Conservation (phyloP, 2,797 vertebrate genomes). For the Okamejei kenojei region DNA sequence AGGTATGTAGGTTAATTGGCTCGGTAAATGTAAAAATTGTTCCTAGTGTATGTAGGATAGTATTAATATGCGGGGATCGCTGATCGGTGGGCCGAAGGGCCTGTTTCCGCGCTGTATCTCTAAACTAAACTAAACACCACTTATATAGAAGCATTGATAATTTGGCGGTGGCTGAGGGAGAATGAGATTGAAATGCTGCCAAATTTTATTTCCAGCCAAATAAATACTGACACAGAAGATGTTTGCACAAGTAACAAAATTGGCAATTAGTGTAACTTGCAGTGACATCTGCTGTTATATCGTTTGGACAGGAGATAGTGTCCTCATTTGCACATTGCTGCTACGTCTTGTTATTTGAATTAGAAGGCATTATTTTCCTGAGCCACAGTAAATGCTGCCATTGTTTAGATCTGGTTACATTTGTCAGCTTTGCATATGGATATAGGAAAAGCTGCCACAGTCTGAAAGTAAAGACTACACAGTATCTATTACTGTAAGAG, state of each 20-base stretch:
- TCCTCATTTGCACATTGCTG: slow-evolving; percentile 18
- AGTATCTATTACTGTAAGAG: slow-evolving; percentile 11
- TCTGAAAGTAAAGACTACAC: background rate
- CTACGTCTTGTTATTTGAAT: slow-evolving; percentile 32
- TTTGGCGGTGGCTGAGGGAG: too few relatives aligned
- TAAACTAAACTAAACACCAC: background rate
- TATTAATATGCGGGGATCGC: too few relatives aligned
- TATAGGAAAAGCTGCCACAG: slow-evolving; percentile 22
- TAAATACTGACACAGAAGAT: background rate
- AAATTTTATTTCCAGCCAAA: background rate
- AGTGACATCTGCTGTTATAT: slow-evolving; percentile 20
- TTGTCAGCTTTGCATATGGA: slow-evolving; percentile 37
- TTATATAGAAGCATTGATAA: background rate
- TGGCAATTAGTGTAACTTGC: slow-evolving; percentile 24
- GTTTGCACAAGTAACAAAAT: slow-evolving; percentile 33
- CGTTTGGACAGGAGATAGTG: slow-evolving; percentile 2
- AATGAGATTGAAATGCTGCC: slow-evolving; percentile 23
- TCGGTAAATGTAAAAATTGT: too few relatives aligned
- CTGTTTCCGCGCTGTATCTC: too few relatives aligned
- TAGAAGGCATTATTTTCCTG: slow-evolving; percentile 27
- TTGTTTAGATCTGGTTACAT: slow-evolving; percentile 32
- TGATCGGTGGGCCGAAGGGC: too few relatives aligned
- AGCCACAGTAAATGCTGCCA: slow-evolving; percentile 13
- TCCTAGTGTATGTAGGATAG: too few relatives aligned
- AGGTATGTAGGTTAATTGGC: too few relatives aligned